Evolutionary conservation across 2,888 invertebrate genomes (phyloP).

Genomic region (Cryptus viduatorius): DNA sequence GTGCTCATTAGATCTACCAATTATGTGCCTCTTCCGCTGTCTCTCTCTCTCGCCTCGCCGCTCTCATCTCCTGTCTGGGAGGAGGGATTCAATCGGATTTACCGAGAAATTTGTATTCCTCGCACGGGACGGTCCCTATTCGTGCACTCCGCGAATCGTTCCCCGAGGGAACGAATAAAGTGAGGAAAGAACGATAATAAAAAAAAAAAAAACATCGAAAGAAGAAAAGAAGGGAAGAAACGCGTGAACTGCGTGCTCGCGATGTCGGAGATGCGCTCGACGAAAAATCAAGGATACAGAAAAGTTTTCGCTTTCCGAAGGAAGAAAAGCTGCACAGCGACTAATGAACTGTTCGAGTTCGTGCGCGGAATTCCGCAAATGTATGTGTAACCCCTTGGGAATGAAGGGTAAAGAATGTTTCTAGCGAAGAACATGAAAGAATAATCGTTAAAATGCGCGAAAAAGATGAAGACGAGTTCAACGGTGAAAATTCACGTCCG

Average conservation of each 20-base stretch:
- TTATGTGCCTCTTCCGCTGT: constrained; percentile 48
- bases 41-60: not conserved
- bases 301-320: not conserved
- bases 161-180: constrained; percentile 29
- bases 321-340: constrained; percentile 31
- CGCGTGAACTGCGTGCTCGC: constrained; percentile 15
- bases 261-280: not conserved
- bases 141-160: constrained; percentile 2
- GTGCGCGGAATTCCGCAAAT: constrained; percentile 56
- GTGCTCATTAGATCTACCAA: constrained; percentile 63
- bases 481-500: not conserved
- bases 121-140: constrained; percentile 9
- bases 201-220: not conserved
- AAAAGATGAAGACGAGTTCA: constrained; percentile 1
- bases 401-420: constrained; percentile 34
- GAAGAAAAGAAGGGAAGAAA: not conserved
- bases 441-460: constrained; percentile 5
- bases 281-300: constrained; percentile 31
- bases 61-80: constrained; percentile 17
- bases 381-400: constrained; percentile 39
- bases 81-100: constrained; percentile 43
- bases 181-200: not conserved
- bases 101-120: constrained; percentile 42
- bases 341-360: constrained; percentile 63
- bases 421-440: not conserved